Base-by-base conservation (phyloP, 2,888 invertebrate species). In the Piscicola geometra region DNA sequence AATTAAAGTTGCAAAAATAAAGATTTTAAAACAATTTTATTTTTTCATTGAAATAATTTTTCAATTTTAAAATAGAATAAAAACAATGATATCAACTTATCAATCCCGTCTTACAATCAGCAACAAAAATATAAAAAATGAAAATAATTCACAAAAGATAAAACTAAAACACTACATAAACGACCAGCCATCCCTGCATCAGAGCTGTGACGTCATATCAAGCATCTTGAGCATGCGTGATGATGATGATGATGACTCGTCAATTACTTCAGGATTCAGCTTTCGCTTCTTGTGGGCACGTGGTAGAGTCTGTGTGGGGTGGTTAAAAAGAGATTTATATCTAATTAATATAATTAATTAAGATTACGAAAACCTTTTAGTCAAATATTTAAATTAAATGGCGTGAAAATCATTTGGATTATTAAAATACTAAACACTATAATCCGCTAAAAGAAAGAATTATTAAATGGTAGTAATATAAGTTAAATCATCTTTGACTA, bases 201-300 rank as follows among this genome's bases (percentile, higher is more conserved):
- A 56, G 25, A 56, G n/a, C 25, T 56, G 60, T 21, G 60, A 56
- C n/a, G 60, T 15, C 25, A 18, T n/a, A 56, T 56, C 60, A n/a
- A 56, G 60, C 60, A 56, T 56, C n/a, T n/a, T 18, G 25, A 56
- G 60, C 60, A 56, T 56, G 60, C 60, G 60, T n/a, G 60, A 56
- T 18, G 60, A 56, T 21, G 60, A 56, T 5, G 50, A 47, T n/a
- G 41, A 41, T 25, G n/a, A 25, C 3, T 56, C 60, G n/a, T 56
- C 3, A 3, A 5, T 18, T 9, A n/a, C 60, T 3, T 56, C 60
- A 25, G 60, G 60, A 18, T 3, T n/a, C 3, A 56, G 3, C 60
- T 21, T 56, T 18, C 60, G 60, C 5, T 25, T 18, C 25, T 56
- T 56, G 21, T 56, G 60, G n/a, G 5, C 60, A 25, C 60, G 25